These are phyloP conservation scores for Anastrepha ludens DNA, from an alignment of 1,140 invertebrate genomes.

Conservation along the genomic window DNA sequence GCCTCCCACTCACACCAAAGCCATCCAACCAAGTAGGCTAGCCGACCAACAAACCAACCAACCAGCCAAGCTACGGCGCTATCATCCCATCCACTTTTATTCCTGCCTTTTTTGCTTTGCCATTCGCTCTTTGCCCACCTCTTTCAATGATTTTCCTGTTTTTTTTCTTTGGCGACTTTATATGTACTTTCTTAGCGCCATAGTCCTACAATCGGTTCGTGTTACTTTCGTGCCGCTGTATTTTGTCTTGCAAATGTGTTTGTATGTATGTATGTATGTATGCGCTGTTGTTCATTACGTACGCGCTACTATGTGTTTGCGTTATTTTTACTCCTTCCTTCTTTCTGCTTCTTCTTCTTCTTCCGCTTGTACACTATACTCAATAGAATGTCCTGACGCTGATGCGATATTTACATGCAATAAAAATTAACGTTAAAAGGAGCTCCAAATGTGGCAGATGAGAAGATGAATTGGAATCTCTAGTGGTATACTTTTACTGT, in stretches of 20 bases:
- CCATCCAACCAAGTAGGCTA: neutral
- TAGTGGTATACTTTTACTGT: neutral
- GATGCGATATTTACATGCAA: slow-evolving; percentile 64
- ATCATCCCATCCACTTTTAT: neutral
- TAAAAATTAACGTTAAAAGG: slow-evolving; percentile 66
- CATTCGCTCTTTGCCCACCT: neutral
- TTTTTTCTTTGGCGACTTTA: neutral
- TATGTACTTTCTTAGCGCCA: neutral
- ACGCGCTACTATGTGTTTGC: neutral
- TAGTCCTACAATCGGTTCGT: slow-evolving; percentile 45
- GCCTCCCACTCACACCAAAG: neutral
- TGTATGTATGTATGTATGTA: neutral
- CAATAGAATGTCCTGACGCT: slow-evolving; percentile 2
- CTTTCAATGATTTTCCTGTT: neutral
- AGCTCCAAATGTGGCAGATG: slow-evolving; percentile 56
- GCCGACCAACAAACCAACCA: neutral
- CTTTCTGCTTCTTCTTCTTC: neutral
- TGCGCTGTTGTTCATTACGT: neutral
- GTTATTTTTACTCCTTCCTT: slow-evolving; percentile 22
- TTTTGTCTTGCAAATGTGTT: slow-evolving; percentile 59
- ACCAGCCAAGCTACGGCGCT: neutral
- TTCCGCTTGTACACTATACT: neutral
- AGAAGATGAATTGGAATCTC: slow-evolving; percentile 55
- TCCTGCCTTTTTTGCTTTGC: neutral
- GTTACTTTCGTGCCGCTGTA: neutral